These are phyloP conservation scores for Xanthia togata DNA, from an alignment of 2,888 invertebrate species.

Conservation along the genomic window DNA sequence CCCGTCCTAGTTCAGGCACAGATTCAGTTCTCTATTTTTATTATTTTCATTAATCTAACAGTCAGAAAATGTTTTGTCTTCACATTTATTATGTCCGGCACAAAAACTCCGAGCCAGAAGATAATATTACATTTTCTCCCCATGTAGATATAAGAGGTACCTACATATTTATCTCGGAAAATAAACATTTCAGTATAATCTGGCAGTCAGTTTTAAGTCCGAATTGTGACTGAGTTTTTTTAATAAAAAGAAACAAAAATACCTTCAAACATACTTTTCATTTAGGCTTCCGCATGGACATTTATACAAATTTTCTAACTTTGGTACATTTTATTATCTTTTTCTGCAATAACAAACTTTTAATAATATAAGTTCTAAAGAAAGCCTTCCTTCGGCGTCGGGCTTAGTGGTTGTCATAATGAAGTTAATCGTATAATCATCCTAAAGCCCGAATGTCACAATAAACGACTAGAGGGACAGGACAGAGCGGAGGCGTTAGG, in stretches of 20 bases:
- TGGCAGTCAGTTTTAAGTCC: conserved; percentile 33
- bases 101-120: conserved; percentile 33
- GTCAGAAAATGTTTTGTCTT: conserved; percentile 56
- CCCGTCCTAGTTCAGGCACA: conserved; percentile 24
- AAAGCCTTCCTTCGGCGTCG: conserved; percentile 4
- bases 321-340: conserved; percentile 37
- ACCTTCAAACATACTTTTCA: conserved; percentile 13
- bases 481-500: not conserved
- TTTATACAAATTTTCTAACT: conserved; percentile 25
- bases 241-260: conserved; percentile 18
- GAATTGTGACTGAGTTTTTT: conserved; percentile 24
- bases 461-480: conserved; percentile 17
- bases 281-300: conserved; percentile 6
- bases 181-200: conserved; percentile 39
- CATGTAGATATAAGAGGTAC: conserved; percentile 41
- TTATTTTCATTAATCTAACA: conserved; percentile 29
- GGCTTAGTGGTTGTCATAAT: conserved; percentile 38
- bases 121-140: conserved; percentile 48
- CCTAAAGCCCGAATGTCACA: conserved; percentile 18
- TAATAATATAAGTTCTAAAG: conserved; percentile 41
- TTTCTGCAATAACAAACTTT: conserved; percentile 38
- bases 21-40: conserved; percentile 36
- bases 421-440: conserved; percentile 25
- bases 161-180: conserved; percentile 37
- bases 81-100: conserved; percentile 43